Evolutionary conservation across 2,888 invertebrate genomes (phyloP), one percentile per base, ranked within the genome.

Genomic region (Amblyteles armatorius): DNA sequence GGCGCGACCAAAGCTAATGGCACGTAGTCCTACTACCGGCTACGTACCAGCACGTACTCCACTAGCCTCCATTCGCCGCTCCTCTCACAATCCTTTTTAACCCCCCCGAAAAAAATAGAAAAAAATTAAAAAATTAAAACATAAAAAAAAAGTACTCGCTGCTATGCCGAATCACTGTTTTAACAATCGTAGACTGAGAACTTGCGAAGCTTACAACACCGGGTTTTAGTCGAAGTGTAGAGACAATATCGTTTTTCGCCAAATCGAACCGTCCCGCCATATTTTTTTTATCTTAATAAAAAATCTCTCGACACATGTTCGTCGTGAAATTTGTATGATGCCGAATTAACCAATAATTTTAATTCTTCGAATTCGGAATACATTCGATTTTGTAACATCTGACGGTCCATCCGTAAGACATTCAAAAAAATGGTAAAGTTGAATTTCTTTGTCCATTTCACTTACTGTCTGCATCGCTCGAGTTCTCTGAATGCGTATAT

Each of bases 1-100:
- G 82, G 74, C 76, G 72, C 74, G 29, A 68, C 67, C 73, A 22
- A 85, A 86, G 88, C 88, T 91, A 90, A 90, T 90, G 90, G 89
- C 82, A 88, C 88, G 89, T 90, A 85, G 72, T 67, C 65, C 73
- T 52, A 65, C 60, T 65, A 26, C 79, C 50, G n/a, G 29, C 33
- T 48, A 33, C 36, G 36, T 50, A 52, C 36, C 65, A 36, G 33
- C 65, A 76, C 76, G 65, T 48, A 76, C 76, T 67, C 65, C 65
- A 76, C 52, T 76, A 76, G 36, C 76, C 65, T 76, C 50, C 52
- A 65, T 67, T 52, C 76, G 65, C 50, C 22, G 13, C 40, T 73
- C 4, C 11, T 60, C 63, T 48, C 57, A 36, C 55, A 57, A 44
- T 4, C 48, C 19, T 79, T 60, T 57, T 55, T n/a, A 63, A 63